Percentiles rank a stretch among this genome's conserved stretches.
phyloP scores from a whole-genome alignment of 2,113 vertebrate species.

The Hyla sarda region DNA sequence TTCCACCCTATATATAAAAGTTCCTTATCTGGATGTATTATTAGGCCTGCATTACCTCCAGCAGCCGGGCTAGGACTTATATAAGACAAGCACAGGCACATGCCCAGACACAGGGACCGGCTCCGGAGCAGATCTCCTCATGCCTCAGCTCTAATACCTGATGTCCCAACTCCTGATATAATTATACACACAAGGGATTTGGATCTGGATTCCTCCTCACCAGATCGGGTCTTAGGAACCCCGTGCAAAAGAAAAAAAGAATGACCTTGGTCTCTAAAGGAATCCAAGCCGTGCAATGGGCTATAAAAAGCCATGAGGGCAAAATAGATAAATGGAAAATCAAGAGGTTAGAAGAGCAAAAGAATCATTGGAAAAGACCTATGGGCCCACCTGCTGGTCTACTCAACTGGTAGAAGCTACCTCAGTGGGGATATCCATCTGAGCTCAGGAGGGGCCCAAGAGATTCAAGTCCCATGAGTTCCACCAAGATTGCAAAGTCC shows the following conservation, averaged over 20 bases:
- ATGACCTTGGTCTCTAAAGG: neutral
- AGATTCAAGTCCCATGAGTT: neutral
- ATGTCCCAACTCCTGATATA: neutral
- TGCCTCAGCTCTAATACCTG: conserved; percentile 24
- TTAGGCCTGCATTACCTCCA: neutral
- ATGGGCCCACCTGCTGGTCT: too few relatives aligned
- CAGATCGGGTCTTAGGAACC: neutral
- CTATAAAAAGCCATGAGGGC: neutral
- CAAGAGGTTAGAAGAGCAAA: neutral
- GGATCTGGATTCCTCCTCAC: neutral
- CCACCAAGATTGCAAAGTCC: neutral
- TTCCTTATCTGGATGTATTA: neutral
- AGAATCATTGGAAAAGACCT: too few relatives aligned
- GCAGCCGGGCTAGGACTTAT: neutral
- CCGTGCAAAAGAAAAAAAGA: neutral
- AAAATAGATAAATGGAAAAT: neutral
- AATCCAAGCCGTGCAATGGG: neutral
- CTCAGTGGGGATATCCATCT: too few relatives aligned
- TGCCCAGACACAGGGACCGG: conserved; percentile 10
- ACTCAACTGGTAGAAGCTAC: too few relatives aligned
- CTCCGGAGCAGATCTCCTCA: neutral
- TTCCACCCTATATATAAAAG: neutral
- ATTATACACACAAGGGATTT: conserved; percentile 10
- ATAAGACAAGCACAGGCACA: neutral
- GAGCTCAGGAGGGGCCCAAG: too few relatives aligned